These are phyloP conservation scores for Mycteria americana DNA, from an alignment of 2,797 vertebrate species.

Conservation along the genomic window DNA sequence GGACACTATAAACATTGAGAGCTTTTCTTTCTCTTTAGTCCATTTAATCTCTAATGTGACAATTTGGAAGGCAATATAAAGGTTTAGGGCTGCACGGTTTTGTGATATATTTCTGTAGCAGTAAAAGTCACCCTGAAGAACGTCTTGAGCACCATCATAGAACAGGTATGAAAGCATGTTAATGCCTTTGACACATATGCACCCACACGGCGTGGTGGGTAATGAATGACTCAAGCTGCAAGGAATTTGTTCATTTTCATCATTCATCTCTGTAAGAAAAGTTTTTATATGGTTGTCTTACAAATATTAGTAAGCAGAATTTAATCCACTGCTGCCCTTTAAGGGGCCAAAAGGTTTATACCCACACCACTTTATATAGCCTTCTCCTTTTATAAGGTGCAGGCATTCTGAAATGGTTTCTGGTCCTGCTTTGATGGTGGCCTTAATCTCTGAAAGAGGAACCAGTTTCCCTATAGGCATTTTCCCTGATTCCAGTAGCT, in stretches of 20 bases:
- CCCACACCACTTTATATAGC: neutral
- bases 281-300: neutral
- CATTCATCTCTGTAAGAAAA: neutral
- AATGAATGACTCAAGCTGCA: neutral
- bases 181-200: neutral
- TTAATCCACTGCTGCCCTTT: neutral
- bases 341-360: neutral
- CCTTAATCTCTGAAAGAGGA: neutral
- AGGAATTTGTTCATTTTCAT: neutral
- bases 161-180: neutral
- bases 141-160: neutral
- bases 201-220: fast-evolving
- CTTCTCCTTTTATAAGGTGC: neutral
- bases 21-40: neutral
- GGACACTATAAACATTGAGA: neutral
- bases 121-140: neutral
- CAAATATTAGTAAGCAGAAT: neutral
- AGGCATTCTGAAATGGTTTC: neutral
- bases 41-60: neutral
- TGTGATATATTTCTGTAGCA: neutral
- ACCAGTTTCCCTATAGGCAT: neutral
- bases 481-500: neutral
- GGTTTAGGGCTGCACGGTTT: neutral
- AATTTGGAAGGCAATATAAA: neutral
- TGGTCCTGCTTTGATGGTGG: neutral